These are phyloP conservation scores for Hemicrepidius hirtus DNA, from an alignment of 2,888 invertebrate genomes.

Conservation along the genomic window DNA sequence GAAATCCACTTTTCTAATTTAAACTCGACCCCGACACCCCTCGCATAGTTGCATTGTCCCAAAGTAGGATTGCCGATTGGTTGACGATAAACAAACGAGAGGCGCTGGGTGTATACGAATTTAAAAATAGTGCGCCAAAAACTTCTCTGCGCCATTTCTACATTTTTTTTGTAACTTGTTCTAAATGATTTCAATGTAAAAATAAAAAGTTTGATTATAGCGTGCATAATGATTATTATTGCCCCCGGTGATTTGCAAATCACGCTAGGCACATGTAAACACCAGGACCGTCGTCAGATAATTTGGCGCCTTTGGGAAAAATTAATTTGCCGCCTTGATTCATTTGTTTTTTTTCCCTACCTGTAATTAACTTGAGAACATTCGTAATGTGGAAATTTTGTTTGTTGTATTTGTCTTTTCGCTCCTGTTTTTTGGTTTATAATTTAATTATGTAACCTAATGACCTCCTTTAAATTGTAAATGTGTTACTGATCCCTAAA, in stretches of 20 bases:
- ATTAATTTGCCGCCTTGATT: not conserved
- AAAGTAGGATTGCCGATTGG: constrained; percentile 48
- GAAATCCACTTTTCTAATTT: constrained; percentile 30
- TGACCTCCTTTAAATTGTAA: too few species aligned
- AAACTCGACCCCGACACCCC: constrained; percentile 53
- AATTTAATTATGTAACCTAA: too few species aligned
- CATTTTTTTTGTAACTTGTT: not conserved
- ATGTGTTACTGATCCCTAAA: too few species aligned
- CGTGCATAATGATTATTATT: too few species aligned
- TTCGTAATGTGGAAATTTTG: too few species aligned
- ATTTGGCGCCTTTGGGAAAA: not conserved
- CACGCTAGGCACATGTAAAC: not conserved
- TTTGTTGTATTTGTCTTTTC: too few species aligned
- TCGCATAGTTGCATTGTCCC: constrained; percentile 48
- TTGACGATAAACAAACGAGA: constrained; percentile 52
- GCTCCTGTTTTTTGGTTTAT: too few species aligned
- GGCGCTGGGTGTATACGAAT: constrained; percentile 31
- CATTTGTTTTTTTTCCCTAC: too few species aligned
- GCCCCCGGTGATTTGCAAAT: not conserved
- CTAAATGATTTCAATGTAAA: too few species aligned
- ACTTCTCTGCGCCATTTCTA: not conserved
- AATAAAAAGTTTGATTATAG: too few species aligned
- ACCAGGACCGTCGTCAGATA: constrained; percentile 2
- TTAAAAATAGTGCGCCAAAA: constrained; percentile 41
- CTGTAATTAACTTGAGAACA: too few species aligned